Evolutionary conservation across 2,888 invertebrate species (phyloP), one percentile per base, ranked within the genome.

Genomic region (Clistopyga incitator): DNA sequence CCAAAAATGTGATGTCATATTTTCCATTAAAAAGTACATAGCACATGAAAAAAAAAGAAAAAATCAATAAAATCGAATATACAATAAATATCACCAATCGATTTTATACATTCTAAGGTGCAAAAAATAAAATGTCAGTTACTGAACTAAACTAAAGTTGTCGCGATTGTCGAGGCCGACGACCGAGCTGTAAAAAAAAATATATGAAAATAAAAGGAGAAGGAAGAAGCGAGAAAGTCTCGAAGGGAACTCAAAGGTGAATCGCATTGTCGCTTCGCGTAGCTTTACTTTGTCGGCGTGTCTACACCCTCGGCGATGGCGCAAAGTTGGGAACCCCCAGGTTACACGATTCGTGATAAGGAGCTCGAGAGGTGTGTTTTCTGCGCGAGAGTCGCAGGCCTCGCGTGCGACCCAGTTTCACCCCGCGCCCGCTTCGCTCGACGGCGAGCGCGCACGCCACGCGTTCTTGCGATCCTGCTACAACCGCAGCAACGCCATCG

Each of bases 331-430:
- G 75, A 56, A 68, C 64, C 81, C 79, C 78, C 84, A 78, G 77
- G 71, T 74, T 81, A 86, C 83, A 84, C 85, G 81, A 84, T 87
- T 86, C 88, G 84, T 85, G 81, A 68, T 77, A 81, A 56, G 61
- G 79, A 56, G 67, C 23, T 23, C 25, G 20, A 15, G 45, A 23
- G 45, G 56, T 23, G 42, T 42, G 67, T 45, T 56, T 67, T 71
- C 29, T 38, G 45, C 38, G 45, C 42, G 65, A 64, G 65, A 64
- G 56, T 50, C 61, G 52, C 56, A 59, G 77, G 59, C 23, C 76
- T 81, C 77, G 81, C 81, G 81, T 81, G 81, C 77, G 81, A 81
- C 81, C 81, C 54, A 81, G 65, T 81, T 81, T 76, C 50, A 77
- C 52, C 47, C 50, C 50, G 50, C 50, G 4, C 50, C 50, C 50